Percentiles rank a stretch among this genome's conserved stretches.
Evolutionary conservation across 2,888 invertebrate species (phyloP).

Genomic region (Leptogaster cylindrica): DNA sequence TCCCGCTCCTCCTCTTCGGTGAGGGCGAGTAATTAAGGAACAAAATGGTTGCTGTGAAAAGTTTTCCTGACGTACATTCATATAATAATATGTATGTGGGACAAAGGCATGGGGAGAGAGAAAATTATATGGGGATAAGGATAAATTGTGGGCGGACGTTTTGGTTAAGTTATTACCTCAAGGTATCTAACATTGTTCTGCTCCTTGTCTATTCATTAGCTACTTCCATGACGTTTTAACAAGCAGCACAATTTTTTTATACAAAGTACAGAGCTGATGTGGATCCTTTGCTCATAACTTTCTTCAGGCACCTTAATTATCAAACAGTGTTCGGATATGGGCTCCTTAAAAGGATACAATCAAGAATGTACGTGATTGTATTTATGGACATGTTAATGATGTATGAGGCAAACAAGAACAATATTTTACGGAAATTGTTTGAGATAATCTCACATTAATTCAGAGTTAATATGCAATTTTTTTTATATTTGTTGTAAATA

Average conservation of each 20-base stretch:
- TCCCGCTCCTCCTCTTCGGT: conserved; percentile 29
- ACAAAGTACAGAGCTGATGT: neutral
- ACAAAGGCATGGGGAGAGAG: neutral
- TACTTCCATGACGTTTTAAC: conserved; percentile 18
- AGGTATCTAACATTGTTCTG: neutral
- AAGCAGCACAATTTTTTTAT: conserved; percentile 13
- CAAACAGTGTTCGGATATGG: too few relatives aligned
- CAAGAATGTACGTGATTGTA: too few relatives aligned
- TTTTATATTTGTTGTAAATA: too few relatives aligned
- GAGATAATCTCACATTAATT: too few relatives aligned
- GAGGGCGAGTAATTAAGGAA: conserved; percentile 46
- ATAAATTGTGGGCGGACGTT: conserved; percentile 14
- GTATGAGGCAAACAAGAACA: too few relatives aligned
- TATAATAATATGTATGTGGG: neutral
- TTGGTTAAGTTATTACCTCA: conserved; percentile 32
- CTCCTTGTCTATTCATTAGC: conserved; percentile 32
- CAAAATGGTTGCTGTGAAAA: conserved; percentile 43
- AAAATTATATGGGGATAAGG: conserved; percentile 19
- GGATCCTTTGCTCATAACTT: neutral
- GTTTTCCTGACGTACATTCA: neutral
- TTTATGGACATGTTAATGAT: too few relatives aligned
- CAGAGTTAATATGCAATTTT: too few relatives aligned
- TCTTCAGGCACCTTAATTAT: neutral
- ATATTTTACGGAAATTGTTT: too few relatives aligned
- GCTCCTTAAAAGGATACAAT: too few relatives aligned